A percentile compares a stretch with the other conserved stretches of the same genome.
These are phyloP conservation scores for Epizoanthus illoricatus DNA, from an alignment of 92 coral and sea anemone species.

Conservation along the genomic window DNA sequence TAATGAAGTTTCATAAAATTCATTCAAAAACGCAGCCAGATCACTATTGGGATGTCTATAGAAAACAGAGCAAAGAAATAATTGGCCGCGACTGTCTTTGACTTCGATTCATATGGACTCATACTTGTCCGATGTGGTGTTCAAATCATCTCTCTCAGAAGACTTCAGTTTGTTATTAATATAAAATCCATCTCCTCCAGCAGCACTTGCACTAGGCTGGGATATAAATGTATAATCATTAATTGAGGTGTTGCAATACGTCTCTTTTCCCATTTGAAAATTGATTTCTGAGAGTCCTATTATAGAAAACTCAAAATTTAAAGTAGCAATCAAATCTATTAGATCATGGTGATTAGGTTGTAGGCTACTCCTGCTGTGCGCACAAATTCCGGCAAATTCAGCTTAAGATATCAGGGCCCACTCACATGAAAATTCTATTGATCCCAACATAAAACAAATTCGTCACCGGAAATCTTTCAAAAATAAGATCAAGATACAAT, in stretches of 20 bases:
- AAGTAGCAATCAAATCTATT: neutral
- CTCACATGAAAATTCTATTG: too few relatives aligned
- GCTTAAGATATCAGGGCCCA: too few relatives aligned
- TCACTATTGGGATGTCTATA: constrained; percentile 5
- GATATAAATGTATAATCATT: constrained; percentile 17
- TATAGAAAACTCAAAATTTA: constrained; percentile 23
- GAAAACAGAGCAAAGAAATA: neutral
- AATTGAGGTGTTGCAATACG: neutral
- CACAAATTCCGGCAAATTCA: too few relatives aligned
- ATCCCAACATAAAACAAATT: too few relatives aligned
- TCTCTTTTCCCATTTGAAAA: neutral
- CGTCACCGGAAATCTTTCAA: too few relatives aligned
- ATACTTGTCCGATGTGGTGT: neutral
- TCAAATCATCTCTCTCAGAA: constrained; percentile 6
- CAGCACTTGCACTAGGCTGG: constrained; percentile 22
- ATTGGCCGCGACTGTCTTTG: neutral
- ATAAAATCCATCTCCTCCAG: constrained; percentile 31
- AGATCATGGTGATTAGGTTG: constrained; percentile 26
- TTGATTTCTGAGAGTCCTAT: constrained; percentile 12
- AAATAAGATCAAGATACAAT: too few relatives aligned
- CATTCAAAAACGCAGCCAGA: neutral
- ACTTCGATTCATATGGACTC: neutral
- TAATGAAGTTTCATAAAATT: constrained; percentile 17
- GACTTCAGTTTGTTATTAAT: constrained; percentile 15
- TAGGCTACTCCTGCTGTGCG: too few relatives aligned